Evolutionary conservation across 2,113 vertebrate genomes (phyloP), one percentile per base, ranked within the genome.

Genomic region (Hippocampus abdominalis): DNA sequence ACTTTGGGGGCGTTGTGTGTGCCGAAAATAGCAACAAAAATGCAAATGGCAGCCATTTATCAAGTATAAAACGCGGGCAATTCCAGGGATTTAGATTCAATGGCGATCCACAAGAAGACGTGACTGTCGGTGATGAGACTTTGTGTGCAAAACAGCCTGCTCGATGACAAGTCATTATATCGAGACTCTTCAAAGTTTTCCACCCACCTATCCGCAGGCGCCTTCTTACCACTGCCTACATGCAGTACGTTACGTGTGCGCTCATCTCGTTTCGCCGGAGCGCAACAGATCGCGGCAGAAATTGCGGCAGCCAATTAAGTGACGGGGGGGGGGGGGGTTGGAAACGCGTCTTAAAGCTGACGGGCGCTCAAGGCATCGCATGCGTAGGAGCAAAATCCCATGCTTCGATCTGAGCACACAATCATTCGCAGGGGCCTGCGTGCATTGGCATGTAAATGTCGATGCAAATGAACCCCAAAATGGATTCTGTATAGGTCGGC

Each of bases 111-210:
- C 15, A 23, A 54, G 3, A 10, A 54, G 51, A 54, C 51, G 2
- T 57, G 10, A 64, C 61, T 16, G 29, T 54, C 32, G 42, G 53
- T 40, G 40, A 27, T 57, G 25, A 75, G 18, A 81, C 54, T 46
- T 69, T 25, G 23, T 7, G 18, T n/a, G 32, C 46, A 66, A 40
- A 64, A 66, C 51, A 79, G 67, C 74, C 25, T 53, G 64, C 48
- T 64, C 27, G 40, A 32, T 61, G 63, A 78, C 73, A 75, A 64
- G 57, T 68, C 67, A 74, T 73, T 76, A 74, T 42, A 69, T 56
- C 15, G n/a, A n/a, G 62, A 64, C 21, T 25, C 62, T 44, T 44
- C 36, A 63, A 63, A 23, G 20, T 42, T 40, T 64, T 7, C 63
- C 23, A 48, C 63, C 63, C 42, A 64, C 40, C 5, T 62, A 27